Percentiles rank a stretch among this genome's conserved stretches.
Conservation (phyloP, 2,113 vertebrate genomes). For the Bos javanicus region DNA sequence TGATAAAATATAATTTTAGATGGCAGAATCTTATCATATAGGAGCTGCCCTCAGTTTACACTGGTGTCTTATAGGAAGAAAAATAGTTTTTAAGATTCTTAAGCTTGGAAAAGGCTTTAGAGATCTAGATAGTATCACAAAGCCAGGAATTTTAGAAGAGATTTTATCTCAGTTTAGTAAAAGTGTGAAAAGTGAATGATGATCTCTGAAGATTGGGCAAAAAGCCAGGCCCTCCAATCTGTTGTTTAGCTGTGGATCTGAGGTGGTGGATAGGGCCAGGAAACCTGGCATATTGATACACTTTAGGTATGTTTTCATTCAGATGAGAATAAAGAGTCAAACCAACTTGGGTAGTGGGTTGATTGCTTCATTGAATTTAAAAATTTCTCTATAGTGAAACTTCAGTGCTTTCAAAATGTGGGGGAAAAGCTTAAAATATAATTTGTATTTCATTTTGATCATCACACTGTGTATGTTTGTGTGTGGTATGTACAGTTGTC, state of each 20-base stretch:
- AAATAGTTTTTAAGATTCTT: background rate
- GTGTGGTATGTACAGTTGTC: background rate
- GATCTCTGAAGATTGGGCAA: background rate
- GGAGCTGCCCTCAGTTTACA: background rate
- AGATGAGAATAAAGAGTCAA: background rate
- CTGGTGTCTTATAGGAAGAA: background rate
- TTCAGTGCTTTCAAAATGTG: background rate
- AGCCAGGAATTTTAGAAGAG: background rate
- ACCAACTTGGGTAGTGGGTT: background rate
- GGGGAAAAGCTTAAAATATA: background rate
- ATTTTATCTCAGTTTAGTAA: background rate
- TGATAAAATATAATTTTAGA: background rate
- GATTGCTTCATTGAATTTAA: background rate
- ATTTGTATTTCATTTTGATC: background rate
- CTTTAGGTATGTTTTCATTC: background rate
- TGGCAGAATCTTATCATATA: background rate
- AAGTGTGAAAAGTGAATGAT: background rate
- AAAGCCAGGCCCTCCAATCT: background rate
- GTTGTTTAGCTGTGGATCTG: background rate
- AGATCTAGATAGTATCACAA: background rate
- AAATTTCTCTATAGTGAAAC: background rate
- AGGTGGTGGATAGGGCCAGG: background rate
- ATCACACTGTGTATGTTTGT: background rate
- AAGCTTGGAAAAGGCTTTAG: background rate
- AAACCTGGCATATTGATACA: background rate